Evolutionary conservation across 2,113 vertebrate species (phyloP).

Genomic region (Nothobranchius kuhntae): DNA sequence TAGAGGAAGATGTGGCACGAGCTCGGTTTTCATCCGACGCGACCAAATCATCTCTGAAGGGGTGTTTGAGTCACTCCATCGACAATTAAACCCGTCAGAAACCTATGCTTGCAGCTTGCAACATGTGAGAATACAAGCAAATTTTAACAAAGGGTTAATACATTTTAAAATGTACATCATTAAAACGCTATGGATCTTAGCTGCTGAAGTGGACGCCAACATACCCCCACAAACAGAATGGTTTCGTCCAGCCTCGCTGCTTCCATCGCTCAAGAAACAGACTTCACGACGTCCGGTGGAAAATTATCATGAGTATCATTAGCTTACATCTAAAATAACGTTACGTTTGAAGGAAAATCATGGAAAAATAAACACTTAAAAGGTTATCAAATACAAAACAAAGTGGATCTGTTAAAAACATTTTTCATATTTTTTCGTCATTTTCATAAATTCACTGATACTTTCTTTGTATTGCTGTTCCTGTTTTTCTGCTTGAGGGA

Average conservation of each 20-base stretch:
- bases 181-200: rapidly evolving
- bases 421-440: too few relatives aligned
- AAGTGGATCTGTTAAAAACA: not conserved
- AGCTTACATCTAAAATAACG: slow-evolving; percentile 67
- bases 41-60: slow-evolving; percentile 37
- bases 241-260: slow-evolving; percentile 56
- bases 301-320: slow-evolving; percentile 68
- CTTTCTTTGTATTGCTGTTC: too few relatives aligned
- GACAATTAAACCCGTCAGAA: not conserved
- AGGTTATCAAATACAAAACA: not conserved
- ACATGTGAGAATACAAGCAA: rapidly evolving
- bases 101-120: not conserved
- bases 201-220: rapidly evolving
- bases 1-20: slow-evolving; percentile 73
- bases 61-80: not conserved
- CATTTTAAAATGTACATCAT: not conserved
- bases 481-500: too few relatives aligned
- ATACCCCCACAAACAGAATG: slow-evolving; percentile 6
- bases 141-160: rapidly evolving
- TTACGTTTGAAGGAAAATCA: slow-evolving; percentile 30
- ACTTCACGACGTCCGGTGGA: slow-evolving; percentile 64
- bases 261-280: slow-evolving; percentile 55
- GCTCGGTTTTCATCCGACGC: slow-evolving; percentile 72
- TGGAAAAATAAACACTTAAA: not conserved
- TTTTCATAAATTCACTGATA: not conserved